Evolutionary conservation across 1,140 invertebrate species (phyloP), one percentile per base, ranked within the genome.

Genomic region (Neomicropteryx cornuta): DNA sequence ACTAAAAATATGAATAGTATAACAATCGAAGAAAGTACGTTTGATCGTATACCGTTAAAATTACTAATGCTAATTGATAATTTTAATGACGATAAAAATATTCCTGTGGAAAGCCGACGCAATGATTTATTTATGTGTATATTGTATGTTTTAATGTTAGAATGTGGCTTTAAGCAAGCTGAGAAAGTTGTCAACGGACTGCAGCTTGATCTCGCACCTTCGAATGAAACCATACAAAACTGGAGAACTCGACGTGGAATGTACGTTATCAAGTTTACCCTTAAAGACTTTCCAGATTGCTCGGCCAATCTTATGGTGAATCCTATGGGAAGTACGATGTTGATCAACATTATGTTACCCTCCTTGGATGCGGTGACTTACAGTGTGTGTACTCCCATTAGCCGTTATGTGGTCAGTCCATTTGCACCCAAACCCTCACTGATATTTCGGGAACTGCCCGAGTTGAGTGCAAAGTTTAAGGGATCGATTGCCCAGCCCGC

Each of bases 401-500:
- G 47, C 39, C 42, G 49, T 16, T 62, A 57, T 58, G 46, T 60
- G 39, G 53, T 55, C 14, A 53, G 53, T 23, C 44, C 48, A 8
- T 42, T 52, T 33, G 49, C 47, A 36, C 48, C 51, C 33, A 50
- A 43, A 18, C 52, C 57, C 10, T 53, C 54, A 38, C 52, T 56
- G 49, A 57, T 61, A 38, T 60, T 61, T 46, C 41, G 51, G 31
- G 53, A 64, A 35, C 45, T 62, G 31, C 58, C 54, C 34, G 43
- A 57, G 33, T 49, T 62, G 20, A 51, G 52, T 10, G 35, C 41
- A 14, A 51, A 35, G 28, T 58, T 57, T 13, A 64, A 61, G 44
- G 56, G 57, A 34, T 55, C 54, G 45, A 51, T 62, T 14, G 17
- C 60, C 11, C 37, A 47, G 18, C 50, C 58, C 33, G 52, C 59